These are phyloP conservation scores for Porites australiensis DNA, from an alignment of 64 coral and sea anemone species.

Conservation along the genomic window DNA sequence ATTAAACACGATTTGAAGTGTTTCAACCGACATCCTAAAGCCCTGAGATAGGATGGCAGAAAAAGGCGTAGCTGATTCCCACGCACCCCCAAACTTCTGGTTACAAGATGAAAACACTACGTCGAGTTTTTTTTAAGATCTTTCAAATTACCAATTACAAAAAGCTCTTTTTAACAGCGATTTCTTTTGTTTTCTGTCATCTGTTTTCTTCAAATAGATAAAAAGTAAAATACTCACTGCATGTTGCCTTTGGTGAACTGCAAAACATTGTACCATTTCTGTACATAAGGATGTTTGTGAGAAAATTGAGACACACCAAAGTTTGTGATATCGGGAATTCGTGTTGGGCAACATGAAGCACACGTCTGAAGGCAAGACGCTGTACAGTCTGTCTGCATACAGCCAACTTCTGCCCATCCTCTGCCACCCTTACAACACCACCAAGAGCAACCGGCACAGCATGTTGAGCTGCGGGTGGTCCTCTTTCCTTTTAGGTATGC, in stretches of 20 bases:
- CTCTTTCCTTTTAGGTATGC: conserved; percentile 59
- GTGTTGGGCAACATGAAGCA: conserved; percentile 55
- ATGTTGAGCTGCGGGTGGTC: conserved; percentile 41
- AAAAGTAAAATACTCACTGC: conserved; percentile 13
- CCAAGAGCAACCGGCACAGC: conserved; percentile 70
- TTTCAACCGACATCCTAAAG: no score
- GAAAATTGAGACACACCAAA: conserved; percentile 46
- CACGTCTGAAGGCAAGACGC: conserved; percentile 68
- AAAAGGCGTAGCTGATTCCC: no score
- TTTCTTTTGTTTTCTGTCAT: no score
- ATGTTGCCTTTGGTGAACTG: conserved; percentile 76
- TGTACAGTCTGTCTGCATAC: conserved; percentile 48
- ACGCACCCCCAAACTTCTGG: no score
- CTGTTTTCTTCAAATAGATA: no score
- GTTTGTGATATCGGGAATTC: conserved; percentile 49
- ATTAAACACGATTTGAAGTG: no score
- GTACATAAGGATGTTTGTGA: conserved; percentile 52
- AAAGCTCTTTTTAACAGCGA: no score
- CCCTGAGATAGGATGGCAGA: no score
- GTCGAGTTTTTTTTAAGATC: no score
- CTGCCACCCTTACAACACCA: conserved; percentile 78
- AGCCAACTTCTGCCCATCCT: conserved; percentile 58
- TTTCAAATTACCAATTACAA: no score
- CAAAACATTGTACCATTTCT: conserved; percentile 77
- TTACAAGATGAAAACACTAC: no score